Evolutionary conservation across 2,888 invertebrate genomes (phyloP).

Genomic region (Hydrotaea cyrtoneurina): DNA sequence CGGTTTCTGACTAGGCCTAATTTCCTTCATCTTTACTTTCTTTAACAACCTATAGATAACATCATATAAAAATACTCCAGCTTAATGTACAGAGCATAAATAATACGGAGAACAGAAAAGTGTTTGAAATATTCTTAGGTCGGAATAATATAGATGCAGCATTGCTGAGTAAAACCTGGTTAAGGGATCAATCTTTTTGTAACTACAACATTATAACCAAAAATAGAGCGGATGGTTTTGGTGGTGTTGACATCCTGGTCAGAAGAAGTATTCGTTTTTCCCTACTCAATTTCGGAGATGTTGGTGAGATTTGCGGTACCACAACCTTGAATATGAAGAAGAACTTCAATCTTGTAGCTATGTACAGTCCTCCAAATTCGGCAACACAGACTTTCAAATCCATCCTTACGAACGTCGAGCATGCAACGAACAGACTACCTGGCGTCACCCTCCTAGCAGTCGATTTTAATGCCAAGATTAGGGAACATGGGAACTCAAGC

Average conservation of each 20-base stretch:
- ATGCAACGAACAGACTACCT: neutral
- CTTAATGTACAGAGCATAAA: constrained; percentile 46
- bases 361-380: constrained; percentile 26
- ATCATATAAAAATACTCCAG: constrained; percentile 40
- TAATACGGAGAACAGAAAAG: constrained; percentile 36
- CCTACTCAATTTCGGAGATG: neutral
- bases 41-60: neutral
- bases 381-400: too few relatives aligned
- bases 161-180: constrained; percentile 31
- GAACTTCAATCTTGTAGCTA: constrained; percentile 12
- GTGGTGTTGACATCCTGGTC: constrained; percentile 37
- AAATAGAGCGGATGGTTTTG: constrained; percentile 30
- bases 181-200: neutral
- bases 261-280: constrained; percentile 35
- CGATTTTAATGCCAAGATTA: constrained; percentile 22
- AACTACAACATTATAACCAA: constrained; percentile 36
- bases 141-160: constrained; percentile 36
- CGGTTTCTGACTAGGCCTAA: too few relatives aligned
- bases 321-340: constrained; percentile 32
- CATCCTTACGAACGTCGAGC: neutral
- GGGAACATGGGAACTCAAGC: neutral
- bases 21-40: too few relatives aligned
- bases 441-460: neutral
- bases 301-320: neutral
- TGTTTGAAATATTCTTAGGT: constrained; percentile 33